These are phyloP conservation scores for Eueremaeus valkanovi DNA, from an alignment of 2,888 invertebrate species.

Conservation along the genomic window DNA sequence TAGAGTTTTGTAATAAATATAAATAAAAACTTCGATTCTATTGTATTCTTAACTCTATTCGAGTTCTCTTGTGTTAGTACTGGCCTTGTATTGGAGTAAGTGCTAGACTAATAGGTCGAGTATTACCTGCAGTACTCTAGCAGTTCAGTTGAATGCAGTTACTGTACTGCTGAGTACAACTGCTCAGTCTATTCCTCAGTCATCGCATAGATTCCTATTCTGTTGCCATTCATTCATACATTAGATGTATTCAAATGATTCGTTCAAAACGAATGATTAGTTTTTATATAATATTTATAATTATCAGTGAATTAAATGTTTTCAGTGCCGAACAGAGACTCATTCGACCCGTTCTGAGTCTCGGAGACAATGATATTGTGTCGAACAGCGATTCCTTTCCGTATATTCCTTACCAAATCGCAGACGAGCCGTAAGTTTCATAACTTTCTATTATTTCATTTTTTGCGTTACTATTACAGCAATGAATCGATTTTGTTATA, in stretches of 20 bases:
- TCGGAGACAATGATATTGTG: not conserved
- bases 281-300: not conserved
- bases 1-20: too few relatives aligned
- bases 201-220: conserved; percentile 1
- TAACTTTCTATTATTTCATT: not conserved
- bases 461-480: not conserved
- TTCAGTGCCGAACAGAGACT: not conserved
- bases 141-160: not conserved
- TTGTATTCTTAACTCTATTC: not conserved
- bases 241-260: conserved; percentile 21
- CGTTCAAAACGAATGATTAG: not conserved
- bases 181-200: conserved; percentile 7
- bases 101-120: not conserved
- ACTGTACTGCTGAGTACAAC: not conserved
- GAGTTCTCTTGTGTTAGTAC: not conserved
- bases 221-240: conserved; percentile 16
- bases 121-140: not conserved
- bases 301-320: not conserved
- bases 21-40: too few relatives aligned
- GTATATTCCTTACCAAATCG: conserved; percentile 3
- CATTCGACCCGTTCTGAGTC: not conserved
- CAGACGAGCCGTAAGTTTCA: conserved; percentile 21
- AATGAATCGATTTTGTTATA: not conserved
- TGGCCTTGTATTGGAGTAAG: not conserved
- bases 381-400: not conserved